Base-by-base conservation (phyloP, 2,797 vertebrate species). In the Gobio occitaniae region DNA sequence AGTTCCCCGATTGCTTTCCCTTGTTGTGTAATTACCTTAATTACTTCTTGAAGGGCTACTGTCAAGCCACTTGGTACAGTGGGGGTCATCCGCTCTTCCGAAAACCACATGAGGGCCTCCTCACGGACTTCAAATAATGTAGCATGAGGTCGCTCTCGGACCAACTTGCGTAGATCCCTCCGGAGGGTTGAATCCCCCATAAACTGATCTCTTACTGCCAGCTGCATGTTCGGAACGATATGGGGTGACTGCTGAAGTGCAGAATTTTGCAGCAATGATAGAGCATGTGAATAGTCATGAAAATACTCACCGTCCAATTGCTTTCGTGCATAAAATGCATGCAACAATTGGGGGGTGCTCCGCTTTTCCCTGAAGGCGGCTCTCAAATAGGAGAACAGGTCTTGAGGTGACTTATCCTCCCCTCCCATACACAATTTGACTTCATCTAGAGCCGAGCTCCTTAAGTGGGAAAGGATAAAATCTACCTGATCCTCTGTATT, bases 361-460 rank as follows among this genome's bases (percentile, higher is more conserved):
- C 76, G 76, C 19, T 78, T 78, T n/a, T 78, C 54, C 21, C 76
- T 59, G n/a, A 38, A 78, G 4, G 52, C 17, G 1, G 25, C 76
- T 6, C 54, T 21, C 36, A 78, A 12, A 25, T 54, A 76, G 2
- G 29, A 54, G 17, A 76, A 76, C 50, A 76, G 72, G n/a, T 76
- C 48, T 7, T 54, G 21, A 16, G 72, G 47, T 8, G 3, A 12
- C 3, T 25, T 54, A 32, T 50, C 7, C 29, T 76, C 36, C 47
- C 72, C 72, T 12, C 50, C 25, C 72, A 76, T 75, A 52, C 72
- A 32, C 48, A 75, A 29, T 47, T n/a, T 75, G 6, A 75, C 25
- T 16, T 75, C 47, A 75, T 75, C 72, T 52, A 75, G 29, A 25
- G 72, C 72, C 13, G 72, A 75, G 29, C 36, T 47, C 47, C n/a